phyloP scores from a whole-genome alignment of 2,113 vertebrate genomes.

The Oenanthe melanoleuca region DNA sequence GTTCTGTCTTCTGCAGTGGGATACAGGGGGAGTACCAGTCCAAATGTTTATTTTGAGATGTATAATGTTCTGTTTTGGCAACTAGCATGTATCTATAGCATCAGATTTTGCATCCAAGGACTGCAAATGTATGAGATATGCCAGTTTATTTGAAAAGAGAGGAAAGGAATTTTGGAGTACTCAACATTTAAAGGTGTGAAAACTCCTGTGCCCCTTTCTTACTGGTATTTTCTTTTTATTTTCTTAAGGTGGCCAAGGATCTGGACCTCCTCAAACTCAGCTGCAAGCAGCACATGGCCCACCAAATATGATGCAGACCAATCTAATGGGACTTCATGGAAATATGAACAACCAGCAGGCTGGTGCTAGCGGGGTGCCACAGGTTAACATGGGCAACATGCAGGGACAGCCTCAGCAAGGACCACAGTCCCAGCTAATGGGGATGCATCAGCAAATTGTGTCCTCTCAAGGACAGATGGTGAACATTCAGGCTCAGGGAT shows the following conservation, averaged over 20 bases:
- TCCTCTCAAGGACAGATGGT: conserved; percentile 95
- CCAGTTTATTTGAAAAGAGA: background rate
- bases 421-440: conserved; percentile 91
- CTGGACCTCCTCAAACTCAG: conserved; percentile 86
- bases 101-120: background rate
- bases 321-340: conserved; percentile 90
- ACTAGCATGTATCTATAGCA: background rate
- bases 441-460: conserved; percentile 92
- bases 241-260: conserved; percentile 80
- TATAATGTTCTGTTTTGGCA: background rate
- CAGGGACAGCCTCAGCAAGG: conserved; percentile 88
- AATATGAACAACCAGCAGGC: conserved; percentile 85
- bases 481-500: conserved; percentile 81
- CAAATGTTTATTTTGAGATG: background rate
- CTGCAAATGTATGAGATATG: background rate
- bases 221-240: background rate
- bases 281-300: conserved; percentile 86
- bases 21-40: background rate
- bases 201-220: background rate
- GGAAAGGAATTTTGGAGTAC: background rate
- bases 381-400: conserved; percentile 82
- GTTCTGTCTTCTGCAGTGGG: background rate
- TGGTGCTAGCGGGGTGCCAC: conserved; percentile 80
- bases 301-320: conserved; percentile 86
- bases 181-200: background rate